phyloP scores from a whole-genome alignment of 2,113 vertebrate genomes.

The Cyanoliseus patagonus region DNA sequence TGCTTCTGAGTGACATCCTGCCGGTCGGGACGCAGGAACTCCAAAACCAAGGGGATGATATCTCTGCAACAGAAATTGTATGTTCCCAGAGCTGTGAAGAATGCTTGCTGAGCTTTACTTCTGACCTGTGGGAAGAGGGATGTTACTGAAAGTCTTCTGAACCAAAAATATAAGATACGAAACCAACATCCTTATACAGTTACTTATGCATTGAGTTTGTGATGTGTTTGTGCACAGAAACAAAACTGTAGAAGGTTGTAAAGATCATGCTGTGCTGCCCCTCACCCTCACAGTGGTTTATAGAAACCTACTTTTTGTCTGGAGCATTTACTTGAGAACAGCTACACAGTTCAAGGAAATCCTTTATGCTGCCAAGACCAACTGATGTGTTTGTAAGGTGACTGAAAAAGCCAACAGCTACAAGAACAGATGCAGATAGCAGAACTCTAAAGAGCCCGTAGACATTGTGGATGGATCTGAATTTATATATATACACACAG shows the following conservation, averaged over 20 bases:
- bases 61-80: constrained; percentile 98
- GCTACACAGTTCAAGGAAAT: neutral
- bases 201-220: neutral
- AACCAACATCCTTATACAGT: neutral
- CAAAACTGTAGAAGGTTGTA: neutral
- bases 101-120: constrained; percentile 91
- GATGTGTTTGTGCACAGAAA: neutral
- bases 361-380: neutral
- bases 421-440: neutral
- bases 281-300: neutral
- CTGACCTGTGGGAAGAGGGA: constrained; percentile 80
- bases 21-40: constrained; percentile 85
- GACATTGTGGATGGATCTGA: neutral
- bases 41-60: constrained; percentile 90
- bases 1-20: constrained; percentile 90
- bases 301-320: neutral
- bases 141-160: neutral
- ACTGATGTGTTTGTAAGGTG: neutral
- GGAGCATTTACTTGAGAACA: neutral
- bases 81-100: constrained; percentile 92
- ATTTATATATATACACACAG: neutral
- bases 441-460: neutral
- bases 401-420: neutral
- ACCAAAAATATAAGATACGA: neutral
- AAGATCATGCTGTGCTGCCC: neutral